Evolutionary conservation across 64 coral and sea anemone genomes (phyloP), one percentile per base, ranked within the genome.

Genomic region (Dendrophyllia cribrosa): DNA sequence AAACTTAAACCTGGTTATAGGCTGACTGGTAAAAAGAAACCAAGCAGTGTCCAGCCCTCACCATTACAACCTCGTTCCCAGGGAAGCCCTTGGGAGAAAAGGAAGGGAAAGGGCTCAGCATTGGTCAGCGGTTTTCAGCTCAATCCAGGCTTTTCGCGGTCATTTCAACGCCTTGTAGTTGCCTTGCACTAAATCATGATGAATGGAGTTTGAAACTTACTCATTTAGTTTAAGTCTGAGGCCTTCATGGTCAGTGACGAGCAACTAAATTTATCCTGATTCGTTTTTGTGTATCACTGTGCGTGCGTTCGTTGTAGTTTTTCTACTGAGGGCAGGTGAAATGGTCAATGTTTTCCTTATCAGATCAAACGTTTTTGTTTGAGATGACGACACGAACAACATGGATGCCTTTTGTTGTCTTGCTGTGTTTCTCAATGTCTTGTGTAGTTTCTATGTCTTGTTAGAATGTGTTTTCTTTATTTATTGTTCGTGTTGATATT

Each of bases 181-280:
- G 72, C 72, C 72, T 75, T 16, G 13, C 45, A 75, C 53, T 9
- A 23, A 76, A 76, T 43, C 60, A 84, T 84, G 80, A 84, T 84
- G 80, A 84, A 50, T 46, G 63, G 9, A 24, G 5, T 11, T 4
- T 7, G 0, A 14, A 11, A 12, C 7, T 50, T 47, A 63, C 71
- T 71, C 82, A 79, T 77, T 78, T 93, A 93, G 91, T 93, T 93
- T 93, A 93, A 93, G 82, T 93, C 91, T 78, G 82, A 93, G 91
- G 87, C 72, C 43, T 75, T 59, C 14, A 20, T n/a, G 82, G 82
- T 93, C 73, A 14, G 47, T 93, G 91, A 93, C 10, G 91, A 93
- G 13, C 49, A 51, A 84, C 16, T 34, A 22, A 20, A 16, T 80
- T 15, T 9, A 9, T 59, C 43, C 91, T 93, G 91, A 93, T 76